Base-by-base conservation (phyloP, 2,797 vertebrate genomes). In the Streptopelia turtur region DNA sequence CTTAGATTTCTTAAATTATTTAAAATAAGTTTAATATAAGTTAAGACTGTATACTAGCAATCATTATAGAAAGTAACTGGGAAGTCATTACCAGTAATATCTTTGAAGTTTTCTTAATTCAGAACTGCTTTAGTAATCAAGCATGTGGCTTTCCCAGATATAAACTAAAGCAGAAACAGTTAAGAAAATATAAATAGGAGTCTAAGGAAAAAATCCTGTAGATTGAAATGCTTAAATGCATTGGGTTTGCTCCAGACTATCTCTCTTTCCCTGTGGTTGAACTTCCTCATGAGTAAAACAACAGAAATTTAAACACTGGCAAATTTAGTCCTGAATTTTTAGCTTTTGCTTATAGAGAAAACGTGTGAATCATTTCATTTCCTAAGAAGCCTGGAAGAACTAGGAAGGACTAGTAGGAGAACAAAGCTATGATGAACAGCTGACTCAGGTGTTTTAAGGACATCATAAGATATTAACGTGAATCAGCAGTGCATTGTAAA, bases 321-420 rank as follows among this genome's bases (percentile, higher is more conserved):
- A 83, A 43, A 61, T 87, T 87, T 93, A 17, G 75, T 61, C 13
- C 27, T 90, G 83, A 53, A 41, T 80, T 84, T 94, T 86, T 75
- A 55, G 91, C 31, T 69, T 78, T 87, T 65, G 39, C 41, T 30
- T 63, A 13, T 47, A 28, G 23, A 63, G 47, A 83, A 75, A 89
- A 85, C 12, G 7, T 66, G 17, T 12, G 78, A 18, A 63, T 87
- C 18, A 39, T 16, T 72, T 65, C 21, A 22, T 89, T 96, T 83
- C 56, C 35, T 59, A 83, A 66, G 35, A 71, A 79, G n/a, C 25
- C 35, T 59, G 28, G 37, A 79, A 77, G 4, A 18, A 47, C 47
- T 53, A 39, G 20, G 43, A 45, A 45, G 43, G 43, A 18, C 56
- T 60, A 47, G 50, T 56, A 75, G 33, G 50, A 31, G 37, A 71